Percentiles rank a stretch among this genome's conserved stretches.
phyloP scores from a whole-genome alignment of 1,140 invertebrate genomes.

The Macrostomum lignano region DNA sequence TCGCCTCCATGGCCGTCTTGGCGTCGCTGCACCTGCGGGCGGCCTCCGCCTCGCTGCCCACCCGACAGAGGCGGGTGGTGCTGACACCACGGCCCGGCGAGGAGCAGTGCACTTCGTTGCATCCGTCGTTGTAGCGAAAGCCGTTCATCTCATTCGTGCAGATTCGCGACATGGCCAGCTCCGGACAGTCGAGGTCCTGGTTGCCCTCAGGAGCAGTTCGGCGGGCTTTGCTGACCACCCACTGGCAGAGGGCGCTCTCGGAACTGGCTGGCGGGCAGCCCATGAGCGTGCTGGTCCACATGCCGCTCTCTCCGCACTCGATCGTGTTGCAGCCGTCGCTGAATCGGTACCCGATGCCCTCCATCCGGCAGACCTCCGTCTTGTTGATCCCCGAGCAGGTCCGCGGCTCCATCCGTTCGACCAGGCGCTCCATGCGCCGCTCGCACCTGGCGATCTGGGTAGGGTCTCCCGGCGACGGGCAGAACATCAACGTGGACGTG shows the following conservation, averaged over 20 bases:
- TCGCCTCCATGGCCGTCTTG: conserved; percentile 14
- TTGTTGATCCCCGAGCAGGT: too few relatives aligned
- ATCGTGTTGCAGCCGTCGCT: too few relatives aligned
- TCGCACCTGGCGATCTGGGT: conserved; percentile 9
- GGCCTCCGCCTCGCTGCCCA: conserved; percentile 12
- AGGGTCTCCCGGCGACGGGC: conserved; percentile 12
- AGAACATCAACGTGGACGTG: conserved; percentile 10
- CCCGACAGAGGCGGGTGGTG: conserved; percentile 11
- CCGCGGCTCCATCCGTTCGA: conserved; percentile 2
- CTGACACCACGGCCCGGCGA: conserved; percentile 11
- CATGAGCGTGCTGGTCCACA: too few relatives aligned
- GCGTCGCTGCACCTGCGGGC: conserved; percentile 11
- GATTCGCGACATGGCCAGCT: conserved; percentile 9
- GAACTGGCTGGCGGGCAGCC: too few relatives aligned
- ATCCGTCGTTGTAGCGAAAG: too few relatives aligned
- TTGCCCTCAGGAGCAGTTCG: conserved; percentile 12
- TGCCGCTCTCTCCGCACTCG: too few relatives aligned
- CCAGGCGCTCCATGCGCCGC: conserved; percentile 8
- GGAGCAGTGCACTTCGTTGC: conserved; percentile 11
- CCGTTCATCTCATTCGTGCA: conserved; percentile 11
- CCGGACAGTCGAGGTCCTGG: conserved; percentile 11
- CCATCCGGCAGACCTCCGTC: too few relatives aligned
- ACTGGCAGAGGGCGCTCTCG: conserved; percentile 10
- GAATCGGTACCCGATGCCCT: too few relatives aligned
- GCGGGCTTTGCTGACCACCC: conserved; percentile 11